A percentile compares a stretch with the other conserved stretches of the same genome.
Evolutionary conservation across 2,113 vertebrate genomes (phyloP).

Genomic region (Periophthalmodon schlosseri): DNA sequence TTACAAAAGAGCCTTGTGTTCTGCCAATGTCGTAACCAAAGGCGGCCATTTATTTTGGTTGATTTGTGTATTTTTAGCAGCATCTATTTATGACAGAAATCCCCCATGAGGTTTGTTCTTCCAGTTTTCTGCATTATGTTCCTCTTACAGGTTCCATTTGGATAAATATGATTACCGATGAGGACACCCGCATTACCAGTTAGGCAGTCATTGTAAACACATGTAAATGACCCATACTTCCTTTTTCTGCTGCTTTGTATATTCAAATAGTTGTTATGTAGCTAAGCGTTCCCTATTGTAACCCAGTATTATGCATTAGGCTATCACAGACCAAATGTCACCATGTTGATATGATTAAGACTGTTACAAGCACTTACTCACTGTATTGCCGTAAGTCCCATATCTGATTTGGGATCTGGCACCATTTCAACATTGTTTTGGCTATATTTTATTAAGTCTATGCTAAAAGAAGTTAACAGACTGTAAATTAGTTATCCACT

Average conservation of each 20-base stretch:
- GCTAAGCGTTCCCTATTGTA: background rate
- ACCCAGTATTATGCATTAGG: background rate
- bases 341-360: no score
- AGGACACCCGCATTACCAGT: background rate
- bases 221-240: background rate
- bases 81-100: background rate
- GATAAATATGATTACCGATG: background rate
- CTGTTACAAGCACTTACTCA: no score
- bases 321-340: no score
- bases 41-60: background rate
- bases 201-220: background rate
- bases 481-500: no score
- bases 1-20: background rate
- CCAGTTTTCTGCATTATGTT: background rate
- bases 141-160: background rate
- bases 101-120: background rate
- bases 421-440: background rate
- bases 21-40: background rate
- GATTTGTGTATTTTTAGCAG: slow-evolving; percentile 1
- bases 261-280: background rate
- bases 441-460: no score
- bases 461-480: no score
- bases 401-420: no score
- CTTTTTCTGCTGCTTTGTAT: slow-evolving; percentile 4
- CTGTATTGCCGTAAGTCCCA: no score